Percentiles rank a stretch among this genome's conserved stretches.
Evolutionary conservation across 1,140 invertebrate genomes (phyloP).

Genomic region (Nephotettix cincticeps): DNA sequence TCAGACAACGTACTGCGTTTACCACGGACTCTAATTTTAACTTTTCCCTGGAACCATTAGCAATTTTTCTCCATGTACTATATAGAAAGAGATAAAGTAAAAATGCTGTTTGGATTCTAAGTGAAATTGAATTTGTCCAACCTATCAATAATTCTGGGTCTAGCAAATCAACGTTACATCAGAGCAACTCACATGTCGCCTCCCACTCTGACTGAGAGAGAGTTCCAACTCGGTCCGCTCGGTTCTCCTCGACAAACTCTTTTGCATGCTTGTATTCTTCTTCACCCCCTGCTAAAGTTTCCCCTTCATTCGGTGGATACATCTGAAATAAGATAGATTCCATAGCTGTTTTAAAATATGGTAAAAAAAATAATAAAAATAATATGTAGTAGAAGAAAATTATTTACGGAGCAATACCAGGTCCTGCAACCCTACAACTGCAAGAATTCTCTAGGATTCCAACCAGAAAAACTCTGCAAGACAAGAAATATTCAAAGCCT

Average conservation of each 20-base stretch:
- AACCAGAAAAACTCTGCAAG: not conserved
- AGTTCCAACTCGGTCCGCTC: conserved; percentile 65
- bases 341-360: not conserved
- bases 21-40: too few relatives aligned
- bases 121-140: too few relatives aligned
- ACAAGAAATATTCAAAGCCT: too few relatives aligned
- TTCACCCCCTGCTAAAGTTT: conserved; percentile 55
- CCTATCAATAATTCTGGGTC: too few relatives aligned
- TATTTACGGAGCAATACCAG: not conserved
- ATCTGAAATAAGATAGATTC: conserved; percentile 56
- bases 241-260: conserved; percentile 54
- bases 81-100: too few relatives aligned
- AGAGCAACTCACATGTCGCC: conserved; percentile 70
- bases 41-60: too few relatives aligned
- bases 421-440: not conserved
- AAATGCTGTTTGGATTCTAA: too few relatives aligned
- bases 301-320: conserved; percentile 58
- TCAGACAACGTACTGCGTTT: too few relatives aligned
- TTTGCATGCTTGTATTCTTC: conserved; percentile 75
- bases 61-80: too few relatives aligned
- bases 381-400: not conserved
- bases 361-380: not conserved
- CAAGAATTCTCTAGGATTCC: not conserved
- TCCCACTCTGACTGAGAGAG: conserved; percentile 92
- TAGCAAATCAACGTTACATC: too few relatives aligned